Conservation (phyloP, 1,140 invertebrate species). For the Octopus sinensis region DNA sequence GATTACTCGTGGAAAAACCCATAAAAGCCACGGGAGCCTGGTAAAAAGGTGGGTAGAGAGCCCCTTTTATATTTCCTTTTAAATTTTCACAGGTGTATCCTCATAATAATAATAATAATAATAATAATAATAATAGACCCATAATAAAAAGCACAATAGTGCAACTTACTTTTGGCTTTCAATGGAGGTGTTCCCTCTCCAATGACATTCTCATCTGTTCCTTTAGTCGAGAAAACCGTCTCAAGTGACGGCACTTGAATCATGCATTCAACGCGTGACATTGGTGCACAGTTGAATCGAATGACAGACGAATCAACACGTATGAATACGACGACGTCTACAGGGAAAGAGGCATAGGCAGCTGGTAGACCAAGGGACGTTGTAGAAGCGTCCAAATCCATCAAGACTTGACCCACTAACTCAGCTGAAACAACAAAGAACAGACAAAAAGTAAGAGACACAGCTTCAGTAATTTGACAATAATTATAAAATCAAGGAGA, state of each 20-base stretch:
- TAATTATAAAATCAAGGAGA: no score
- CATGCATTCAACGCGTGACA: slow-evolving; percentile 93
- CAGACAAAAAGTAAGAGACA: background rate
- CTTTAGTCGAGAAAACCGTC: slow-evolving; percentile 61
- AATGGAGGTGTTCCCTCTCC: slow-evolving; percentile 45
- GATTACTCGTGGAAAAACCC: no score
- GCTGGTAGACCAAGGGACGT: slow-evolving; percentile 42
- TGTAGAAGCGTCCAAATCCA: slow-evolving; percentile 48
- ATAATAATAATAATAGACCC: no score
- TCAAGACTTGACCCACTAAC: slow-evolving; percentile 36
- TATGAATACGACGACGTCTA: slow-evolving; percentile 98
- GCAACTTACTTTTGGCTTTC: slow-evolving; percentile 41
- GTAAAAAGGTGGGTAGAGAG: no score
- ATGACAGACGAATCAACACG: slow-evolving; percentile 96
- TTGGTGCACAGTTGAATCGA: slow-evolving; percentile 82
- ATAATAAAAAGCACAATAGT: no score
- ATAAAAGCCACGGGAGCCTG: no score
- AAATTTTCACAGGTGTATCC: no score
- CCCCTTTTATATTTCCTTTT: no score
- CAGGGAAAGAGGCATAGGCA: slow-evolving; percentile 83
- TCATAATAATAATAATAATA: no score
- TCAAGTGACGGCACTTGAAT: slow-evolving; percentile 92
- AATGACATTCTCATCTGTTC: slow-evolving; percentile 46
- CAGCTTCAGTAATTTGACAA: no score
- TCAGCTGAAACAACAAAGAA: slow-evolving; percentile 29